Base-by-base conservation (phyloP, 2,888 invertebrate genomes). In the Psococerastis gibbosa region DNA sequence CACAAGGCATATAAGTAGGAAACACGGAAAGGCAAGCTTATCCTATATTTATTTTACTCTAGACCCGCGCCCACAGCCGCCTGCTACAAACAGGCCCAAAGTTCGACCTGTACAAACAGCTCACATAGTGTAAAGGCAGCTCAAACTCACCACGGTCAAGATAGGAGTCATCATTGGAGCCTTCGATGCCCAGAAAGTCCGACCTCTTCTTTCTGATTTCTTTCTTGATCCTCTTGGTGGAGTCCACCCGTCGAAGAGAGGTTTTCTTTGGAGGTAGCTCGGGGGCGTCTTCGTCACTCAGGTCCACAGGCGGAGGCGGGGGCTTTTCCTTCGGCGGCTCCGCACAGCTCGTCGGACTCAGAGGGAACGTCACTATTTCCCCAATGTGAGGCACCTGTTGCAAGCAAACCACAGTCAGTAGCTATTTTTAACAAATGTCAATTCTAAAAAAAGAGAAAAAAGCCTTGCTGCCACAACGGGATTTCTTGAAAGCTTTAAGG, bases 281-380 rank as follows among this genome's bases (percentile, higher is more conserved):
- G 63, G 64, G 34, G 64, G 60, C 61, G 47, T 57, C 60, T 46
- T 63, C 63, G 49, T 64, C 63, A 46, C 60, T 61, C 31, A 59
- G 53, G 44, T 75, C 75, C 43, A 67, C 66, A 0, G 82, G 82
- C 2, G 81, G 81, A 9, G 85, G 85, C 2, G 85, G 85, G 22
- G 85, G 87, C 55, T 84, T 84, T 56, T 83, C 83, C 55, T 75
- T 81, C n/a, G 82, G 82, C 11, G 84, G 84, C 55, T 82, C 79
- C 54, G 75, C 65, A 55, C 69, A 69, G 4, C 68, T 61, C 1
- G 73, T 69, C 50, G 74, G 61, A 48, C 72, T 71, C 53, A 75
- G 56, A 22, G 66, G 69, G 52, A 74, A 73, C 43, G 56, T 52
- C 27, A 54, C 55, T 11, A 45, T 46, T 4, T 52, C 52, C 11